Conservation (phyloP, 2,113 vertebrate genomes). For the Otis tarda region DNA sequence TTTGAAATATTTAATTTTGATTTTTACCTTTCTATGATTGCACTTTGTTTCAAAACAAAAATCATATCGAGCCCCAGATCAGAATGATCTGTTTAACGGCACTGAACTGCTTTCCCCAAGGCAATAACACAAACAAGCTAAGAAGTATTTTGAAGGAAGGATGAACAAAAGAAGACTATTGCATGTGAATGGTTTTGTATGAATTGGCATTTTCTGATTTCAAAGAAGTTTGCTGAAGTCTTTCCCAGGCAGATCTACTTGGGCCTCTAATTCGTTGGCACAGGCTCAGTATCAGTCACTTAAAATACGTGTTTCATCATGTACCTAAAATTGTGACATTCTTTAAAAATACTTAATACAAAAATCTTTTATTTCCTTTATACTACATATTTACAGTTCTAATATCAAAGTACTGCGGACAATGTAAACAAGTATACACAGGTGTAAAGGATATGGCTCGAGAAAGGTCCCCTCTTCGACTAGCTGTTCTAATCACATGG, state of each 20-base stretch:
- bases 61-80: background rate
- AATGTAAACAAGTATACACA: constrained; percentile 52
- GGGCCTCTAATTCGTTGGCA: background rate
- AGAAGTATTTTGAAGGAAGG: background rate
- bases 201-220: background rate
- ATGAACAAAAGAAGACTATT: background rate
- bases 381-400: constrained; percentile 56
- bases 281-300: background rate
- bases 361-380: constrained; percentile 33
- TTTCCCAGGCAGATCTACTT: background rate
- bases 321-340: background rate
- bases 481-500: background rate
- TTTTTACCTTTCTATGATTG: background rate
- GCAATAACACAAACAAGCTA: background rate
- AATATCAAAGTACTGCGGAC: background rate
- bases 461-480: background rate
- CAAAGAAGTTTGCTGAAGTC: background rate
- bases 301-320: background rate
- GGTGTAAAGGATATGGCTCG: background rate
- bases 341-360: constrained; percentile 21
- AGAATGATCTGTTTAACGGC: background rate
- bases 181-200: background rate
- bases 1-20: background rate
- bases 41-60: background rate
- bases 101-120: background rate